Conservation (phyloP, 2,113 vertebrate species). For the Apaloderma vittatum region DNA sequence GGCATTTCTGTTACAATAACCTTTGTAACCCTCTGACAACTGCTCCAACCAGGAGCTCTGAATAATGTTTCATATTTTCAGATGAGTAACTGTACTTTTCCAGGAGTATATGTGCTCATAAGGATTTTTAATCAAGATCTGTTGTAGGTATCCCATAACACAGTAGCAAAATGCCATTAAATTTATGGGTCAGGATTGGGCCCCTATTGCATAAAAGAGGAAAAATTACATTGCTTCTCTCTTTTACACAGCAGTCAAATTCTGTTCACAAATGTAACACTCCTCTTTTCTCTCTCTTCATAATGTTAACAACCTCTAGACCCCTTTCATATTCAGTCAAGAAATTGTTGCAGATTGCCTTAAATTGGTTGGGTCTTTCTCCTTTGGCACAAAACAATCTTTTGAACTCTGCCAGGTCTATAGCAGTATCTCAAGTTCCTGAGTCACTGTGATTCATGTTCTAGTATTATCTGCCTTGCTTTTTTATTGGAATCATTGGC, state of each 20-base stretch:
- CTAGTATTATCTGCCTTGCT: background rate
- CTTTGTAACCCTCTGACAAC: constrained; percentile 17
- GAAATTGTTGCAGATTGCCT: background rate
- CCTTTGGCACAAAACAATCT: background rate
- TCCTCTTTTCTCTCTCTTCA: background rate
- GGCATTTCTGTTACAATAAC: constrained; percentile 31
- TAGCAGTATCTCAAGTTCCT: background rate
- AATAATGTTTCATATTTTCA: background rate
- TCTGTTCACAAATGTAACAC: background rate
- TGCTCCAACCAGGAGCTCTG: background rate
- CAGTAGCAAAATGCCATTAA: background rate
- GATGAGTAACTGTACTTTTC: background rate
- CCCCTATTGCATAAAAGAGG: background rate
- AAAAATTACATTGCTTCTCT: background rate
- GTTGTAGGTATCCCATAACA: background rate
- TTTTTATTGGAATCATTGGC: background rate
- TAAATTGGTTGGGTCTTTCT: background rate
- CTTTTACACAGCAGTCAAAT: background rate
- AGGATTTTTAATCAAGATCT: background rate
- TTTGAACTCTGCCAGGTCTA: background rate
- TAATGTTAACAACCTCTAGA: background rate
- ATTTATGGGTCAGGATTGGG: background rate
- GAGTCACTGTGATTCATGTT: background rate
- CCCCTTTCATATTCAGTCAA: background rate
- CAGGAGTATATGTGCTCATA: background rate